Evolutionary conservation across 2,113 vertebrate species (phyloP).

Genomic region (Thomomys bottae): DNA sequence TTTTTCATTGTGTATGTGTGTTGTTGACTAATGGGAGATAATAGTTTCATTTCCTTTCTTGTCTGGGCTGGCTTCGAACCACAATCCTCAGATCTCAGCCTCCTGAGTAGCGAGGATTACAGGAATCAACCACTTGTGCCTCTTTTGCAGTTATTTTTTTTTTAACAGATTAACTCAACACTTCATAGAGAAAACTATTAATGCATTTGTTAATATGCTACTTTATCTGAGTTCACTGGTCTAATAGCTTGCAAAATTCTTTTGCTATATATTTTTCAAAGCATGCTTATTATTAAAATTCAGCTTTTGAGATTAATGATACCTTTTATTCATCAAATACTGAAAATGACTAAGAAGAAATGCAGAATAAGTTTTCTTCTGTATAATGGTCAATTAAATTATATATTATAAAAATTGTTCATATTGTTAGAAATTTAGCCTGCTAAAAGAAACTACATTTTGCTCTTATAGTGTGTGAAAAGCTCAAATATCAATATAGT

Average conservation of each 20-base stretch:
- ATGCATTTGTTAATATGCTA: slow-evolving; percentile 59
- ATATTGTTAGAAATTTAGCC: neutral
- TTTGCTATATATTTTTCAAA: neutral
- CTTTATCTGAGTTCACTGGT: neutral
- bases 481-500: neutral
- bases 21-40: too few species aligned
- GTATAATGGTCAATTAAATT: neutral
- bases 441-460: slow-evolving; percentile 5
- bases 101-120: neutral
- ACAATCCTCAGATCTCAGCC: neutral
- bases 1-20: too few species aligned
- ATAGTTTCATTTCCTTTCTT: too few species aligned
- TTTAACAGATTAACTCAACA: neutral
- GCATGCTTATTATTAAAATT: neutral
- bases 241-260: neutral
- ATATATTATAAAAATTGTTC: neutral
- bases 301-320: neutral
- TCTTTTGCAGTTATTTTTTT: neutral
- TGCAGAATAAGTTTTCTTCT: neutral
- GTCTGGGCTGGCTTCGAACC: too few species aligned
- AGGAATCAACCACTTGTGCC: too few species aligned
- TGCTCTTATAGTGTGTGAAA: neutral
- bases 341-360: neutral
- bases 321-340: neutral
- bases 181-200: neutral